Percentiles rank a stretch among this genome's conserved stretches.
Conservation (phyloP, 2,797 vertebrate species). For the Euphonia xanthogaster region DNA sequence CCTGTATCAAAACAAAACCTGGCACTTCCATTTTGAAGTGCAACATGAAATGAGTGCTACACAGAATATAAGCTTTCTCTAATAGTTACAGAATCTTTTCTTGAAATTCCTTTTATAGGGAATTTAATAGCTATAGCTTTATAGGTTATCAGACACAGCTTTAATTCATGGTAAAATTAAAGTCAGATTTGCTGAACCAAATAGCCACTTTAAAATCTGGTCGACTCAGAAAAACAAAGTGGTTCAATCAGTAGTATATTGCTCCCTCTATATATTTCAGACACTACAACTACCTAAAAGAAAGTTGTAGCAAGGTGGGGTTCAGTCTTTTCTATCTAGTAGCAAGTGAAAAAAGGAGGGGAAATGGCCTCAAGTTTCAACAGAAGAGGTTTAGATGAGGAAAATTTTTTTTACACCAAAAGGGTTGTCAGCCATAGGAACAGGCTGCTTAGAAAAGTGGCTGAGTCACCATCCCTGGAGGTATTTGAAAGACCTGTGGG, state of each 20-base stretch:
- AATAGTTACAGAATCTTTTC: background rate
- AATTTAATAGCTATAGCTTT: background rate
- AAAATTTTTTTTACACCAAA: background rate
- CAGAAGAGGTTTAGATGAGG: background rate
- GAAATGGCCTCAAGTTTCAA: background rate
- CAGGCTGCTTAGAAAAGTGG: background rate
- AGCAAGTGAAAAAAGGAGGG: background rate
- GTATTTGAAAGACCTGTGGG: rapidly evolving
- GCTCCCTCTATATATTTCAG: background rate
- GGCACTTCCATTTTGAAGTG: background rate
- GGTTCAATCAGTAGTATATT: background rate
- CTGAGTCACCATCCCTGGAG: background rate
- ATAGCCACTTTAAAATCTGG: background rate
- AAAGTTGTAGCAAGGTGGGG: background rate
- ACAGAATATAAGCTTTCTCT: background rate
- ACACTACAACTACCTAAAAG: background rate
- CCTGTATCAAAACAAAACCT: background rate
- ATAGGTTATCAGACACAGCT: background rate
- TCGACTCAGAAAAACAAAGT: background rate
- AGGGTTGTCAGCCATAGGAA: background rate
- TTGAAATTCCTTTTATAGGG: background rate
- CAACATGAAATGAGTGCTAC: background rate
- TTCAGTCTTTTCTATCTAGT: background rate
- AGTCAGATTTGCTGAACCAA: background rate
- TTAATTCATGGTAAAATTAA: background rate